A percentile compares a stretch with the other conserved stretches of the same genome.
phyloP scores from a whole-genome alignment of 30 jellyfish, hydroid and myxozoan genomes.

The Turritopsis rubra region DNA sequence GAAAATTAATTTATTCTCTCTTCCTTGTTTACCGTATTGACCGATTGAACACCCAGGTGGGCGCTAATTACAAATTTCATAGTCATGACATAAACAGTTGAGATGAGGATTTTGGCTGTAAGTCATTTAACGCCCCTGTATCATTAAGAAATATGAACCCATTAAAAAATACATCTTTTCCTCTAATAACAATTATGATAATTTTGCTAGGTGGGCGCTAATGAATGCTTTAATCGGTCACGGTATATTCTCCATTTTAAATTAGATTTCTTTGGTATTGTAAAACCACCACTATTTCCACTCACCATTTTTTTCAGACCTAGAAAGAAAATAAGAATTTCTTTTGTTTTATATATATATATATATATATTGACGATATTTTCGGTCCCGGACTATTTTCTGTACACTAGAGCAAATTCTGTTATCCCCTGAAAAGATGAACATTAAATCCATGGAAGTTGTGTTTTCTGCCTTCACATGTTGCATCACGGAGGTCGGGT shows the following conservation, averaged over 20 bases:
- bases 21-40: background rate
- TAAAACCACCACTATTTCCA: background rate
- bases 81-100: too few species aligned
- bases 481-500: conserved; percentile 50
- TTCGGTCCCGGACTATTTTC: background rate
- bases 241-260: background rate
- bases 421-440: conserved; percentile 32
- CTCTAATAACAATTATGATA: too few species aligned
- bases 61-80: too few species aligned
- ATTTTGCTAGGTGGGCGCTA: too few species aligned
- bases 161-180: too few species aligned
- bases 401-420: background rate
- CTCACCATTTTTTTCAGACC: background rate
- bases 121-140: too few species aligned
- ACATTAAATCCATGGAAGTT: conserved; percentile 36
- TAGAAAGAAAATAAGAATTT: background rate
- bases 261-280: background rate
- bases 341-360: background rate
- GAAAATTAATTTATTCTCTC: background rate
- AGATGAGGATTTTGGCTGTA: too few species aligned
- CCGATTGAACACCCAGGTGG: background rate
- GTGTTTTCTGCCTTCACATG: conserved; percentile 27
- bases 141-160: too few species aligned
- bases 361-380: background rate
- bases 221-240: background rate